These are phyloP conservation scores for Helogale parvula DNA, from an alignment of 2,113 vertebrate species.

Conservation along the genomic window DNA sequence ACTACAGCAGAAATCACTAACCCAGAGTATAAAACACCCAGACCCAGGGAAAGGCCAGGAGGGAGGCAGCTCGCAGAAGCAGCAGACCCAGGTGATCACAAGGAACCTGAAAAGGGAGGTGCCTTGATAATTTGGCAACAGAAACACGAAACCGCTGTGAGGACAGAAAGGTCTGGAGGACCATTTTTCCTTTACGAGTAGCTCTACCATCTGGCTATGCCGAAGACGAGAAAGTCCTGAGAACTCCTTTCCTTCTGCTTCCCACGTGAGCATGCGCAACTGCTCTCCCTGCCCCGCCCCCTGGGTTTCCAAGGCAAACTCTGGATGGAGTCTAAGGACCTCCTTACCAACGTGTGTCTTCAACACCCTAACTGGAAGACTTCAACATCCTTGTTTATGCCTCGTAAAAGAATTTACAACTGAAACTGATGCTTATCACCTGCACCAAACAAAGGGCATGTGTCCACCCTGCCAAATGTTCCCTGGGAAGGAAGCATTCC, in stretches of 20 bases:
- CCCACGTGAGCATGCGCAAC: neutral
- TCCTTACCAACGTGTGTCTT: neutral
- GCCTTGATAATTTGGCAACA: neutral
- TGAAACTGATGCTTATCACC: constrained; percentile 32
- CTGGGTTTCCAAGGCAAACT: neutral
- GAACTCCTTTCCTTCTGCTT: neutral
- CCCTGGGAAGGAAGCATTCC: neutral
- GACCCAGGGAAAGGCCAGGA: neutral
- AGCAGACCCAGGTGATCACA: neutral
- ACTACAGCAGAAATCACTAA: neutral
- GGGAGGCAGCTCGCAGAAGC: neutral
- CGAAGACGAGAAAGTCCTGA: neutral
- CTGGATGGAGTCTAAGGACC: neutral
- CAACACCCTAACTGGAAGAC: neutral
- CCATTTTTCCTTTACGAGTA: neutral
- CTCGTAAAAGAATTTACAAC: neutral
- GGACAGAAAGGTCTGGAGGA: neutral
- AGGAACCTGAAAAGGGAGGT: neutral
- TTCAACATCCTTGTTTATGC: neutral
- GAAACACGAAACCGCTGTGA: neutral
- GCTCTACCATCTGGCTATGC: neutral
- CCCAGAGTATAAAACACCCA: neutral
- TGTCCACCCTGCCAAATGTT: neutral
- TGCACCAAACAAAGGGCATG: neutral
- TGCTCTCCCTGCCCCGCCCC: neutral